Evolutionary conservation across 2,113 vertebrate species (phyloP).

Genomic region (Hippocampus mohnikei): DNA sequence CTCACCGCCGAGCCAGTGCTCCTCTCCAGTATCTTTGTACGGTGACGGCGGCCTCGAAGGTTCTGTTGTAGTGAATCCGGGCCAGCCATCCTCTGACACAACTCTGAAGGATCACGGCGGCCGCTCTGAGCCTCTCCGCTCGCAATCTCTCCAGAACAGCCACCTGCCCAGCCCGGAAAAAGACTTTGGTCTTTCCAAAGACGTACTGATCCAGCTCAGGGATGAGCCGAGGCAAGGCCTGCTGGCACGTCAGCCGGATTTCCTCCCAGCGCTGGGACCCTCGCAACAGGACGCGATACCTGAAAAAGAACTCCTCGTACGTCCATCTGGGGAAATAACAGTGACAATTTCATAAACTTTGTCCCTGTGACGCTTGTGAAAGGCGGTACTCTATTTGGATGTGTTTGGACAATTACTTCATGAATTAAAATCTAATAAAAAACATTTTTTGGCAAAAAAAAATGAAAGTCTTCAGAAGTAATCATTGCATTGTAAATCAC

Average conservation of each 20-base stretch:
- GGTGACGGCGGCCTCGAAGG: constrained; percentile 37
- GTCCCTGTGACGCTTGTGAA: no score
- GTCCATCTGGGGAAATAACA: constrained; percentile 62
- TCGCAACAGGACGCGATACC: constrained; percentile 68
- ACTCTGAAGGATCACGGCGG: constrained; percentile 71
- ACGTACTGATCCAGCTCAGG: constrained; percentile 65
- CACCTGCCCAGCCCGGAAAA: constrained; percentile 74
- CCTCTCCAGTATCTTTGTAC: constrained; percentile 73
- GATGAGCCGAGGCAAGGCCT: constrained; percentile 61
- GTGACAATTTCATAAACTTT: background rate
- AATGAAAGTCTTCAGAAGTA: no score
- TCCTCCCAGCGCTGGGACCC: constrained; percentile 28
- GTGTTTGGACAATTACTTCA: no score
- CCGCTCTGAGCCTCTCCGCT: constrained; percentile 52
- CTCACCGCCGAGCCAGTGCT: constrained; percentile 68
- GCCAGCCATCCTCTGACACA: constrained; percentile 72
- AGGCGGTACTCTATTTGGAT: no score
- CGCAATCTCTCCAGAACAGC: constrained; percentile 74
- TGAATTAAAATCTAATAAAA: no score
- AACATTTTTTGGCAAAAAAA: no score
- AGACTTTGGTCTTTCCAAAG: constrained; percentile 75
- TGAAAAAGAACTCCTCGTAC: constrained; percentile 71
- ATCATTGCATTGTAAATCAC: no score
- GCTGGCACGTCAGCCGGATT: constrained; percentile 53
- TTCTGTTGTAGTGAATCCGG: constrained; percentile 32